Evolutionary conservation across 2,888 invertebrate species (phyloP).

Genomic region (Tortrix viridana): DNA sequence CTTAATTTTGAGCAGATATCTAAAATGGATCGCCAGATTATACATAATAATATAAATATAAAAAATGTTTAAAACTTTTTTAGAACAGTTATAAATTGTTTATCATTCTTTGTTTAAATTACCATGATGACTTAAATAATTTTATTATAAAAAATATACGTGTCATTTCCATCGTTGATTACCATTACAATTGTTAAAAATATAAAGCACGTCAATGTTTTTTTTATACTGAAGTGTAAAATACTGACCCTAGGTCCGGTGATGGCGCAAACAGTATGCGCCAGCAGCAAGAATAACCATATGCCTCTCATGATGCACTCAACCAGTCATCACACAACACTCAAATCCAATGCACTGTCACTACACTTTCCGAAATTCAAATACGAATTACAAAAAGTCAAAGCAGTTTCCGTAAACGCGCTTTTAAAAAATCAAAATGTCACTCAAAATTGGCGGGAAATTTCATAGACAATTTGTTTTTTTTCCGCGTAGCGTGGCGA

Average conservation of each 20-base stretch:
- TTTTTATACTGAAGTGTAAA: not conserved
- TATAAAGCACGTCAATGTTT: too few relatives aligned
- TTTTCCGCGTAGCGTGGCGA: constrained; percentile 51
- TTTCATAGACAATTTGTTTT: constrained; percentile 42
- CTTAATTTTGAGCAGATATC: too few relatives aligned
- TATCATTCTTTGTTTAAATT: too few relatives aligned
- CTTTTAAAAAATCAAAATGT: constrained; percentile 33
- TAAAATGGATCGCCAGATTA: too few relatives aligned
- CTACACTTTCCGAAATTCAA: constrained; percentile 52
- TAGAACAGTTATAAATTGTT: too few relatives aligned
- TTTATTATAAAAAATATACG: too few relatives aligned
- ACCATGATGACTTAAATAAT: too few relatives aligned
- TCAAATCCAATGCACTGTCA: constrained; percentile 56
- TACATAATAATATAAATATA: too few relatives aligned
- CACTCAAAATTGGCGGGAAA: constrained; percentile 37
- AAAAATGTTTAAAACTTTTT: too few relatives aligned
- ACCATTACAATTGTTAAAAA: too few relatives aligned
- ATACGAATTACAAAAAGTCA: constrained; percentile 38
- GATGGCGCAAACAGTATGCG: constrained; percentile 78
- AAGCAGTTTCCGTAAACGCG: constrained; percentile 25
- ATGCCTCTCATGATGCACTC: constrained; percentile 79
- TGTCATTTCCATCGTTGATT: too few relatives aligned
- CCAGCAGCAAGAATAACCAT: constrained; percentile 73
- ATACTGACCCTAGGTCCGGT: constrained; percentile 77
- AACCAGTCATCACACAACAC: constrained; percentile 76